Evolutionary conservation across 2,797 vertebrate genomes (phyloP).

Genomic region (Muscicapa comitata): DNA sequence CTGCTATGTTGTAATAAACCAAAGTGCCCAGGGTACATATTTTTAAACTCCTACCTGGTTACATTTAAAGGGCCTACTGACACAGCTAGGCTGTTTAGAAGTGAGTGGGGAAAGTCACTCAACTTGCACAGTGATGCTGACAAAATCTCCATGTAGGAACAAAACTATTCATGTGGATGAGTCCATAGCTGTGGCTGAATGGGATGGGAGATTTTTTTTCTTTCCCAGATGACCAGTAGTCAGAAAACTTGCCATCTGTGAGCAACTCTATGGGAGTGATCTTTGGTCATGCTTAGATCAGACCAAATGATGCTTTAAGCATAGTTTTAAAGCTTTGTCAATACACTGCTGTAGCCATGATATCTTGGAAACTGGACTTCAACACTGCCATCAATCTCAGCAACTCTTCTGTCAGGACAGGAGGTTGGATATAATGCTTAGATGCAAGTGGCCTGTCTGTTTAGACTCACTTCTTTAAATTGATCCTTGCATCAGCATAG

Average conservation of each 20-base stretch:
- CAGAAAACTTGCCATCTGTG: background rate
- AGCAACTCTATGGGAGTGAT: background rate
- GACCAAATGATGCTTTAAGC: background rate
- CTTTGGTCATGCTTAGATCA: background rate
- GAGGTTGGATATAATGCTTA: background rate
- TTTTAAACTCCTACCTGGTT: background rate
- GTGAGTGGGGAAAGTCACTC: background rate
- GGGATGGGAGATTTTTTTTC: background rate
- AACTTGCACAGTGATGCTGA: background rate
- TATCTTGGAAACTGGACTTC: background rate
- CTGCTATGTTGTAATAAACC: background rate
- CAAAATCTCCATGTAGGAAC: background rate
- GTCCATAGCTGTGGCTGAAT: background rate
- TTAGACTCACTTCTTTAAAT: background rate
- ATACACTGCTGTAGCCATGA: background rate
- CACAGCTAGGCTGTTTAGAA: background rate
- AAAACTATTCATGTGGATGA: background rate
- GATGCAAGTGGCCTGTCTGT: background rate
- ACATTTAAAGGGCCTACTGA: background rate
- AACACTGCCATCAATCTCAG: background rate
- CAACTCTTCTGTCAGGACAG: background rate
- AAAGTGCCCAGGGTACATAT: background rate
- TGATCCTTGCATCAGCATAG: background rate
- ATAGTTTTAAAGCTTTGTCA: background rate
- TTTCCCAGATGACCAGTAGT: background rate